phyloP scores from a whole-genome alignment of 2,113 vertebrate genomes.

The human (Homo sapiens) region GRCh38 chr5:148338501-148339000 shows the following conservation, averaged over 20 bases:
- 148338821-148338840: neutral
- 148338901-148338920: neutral
- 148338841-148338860: neutral
- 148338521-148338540: neutral
- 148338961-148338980: neutral
- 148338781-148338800: neutral
- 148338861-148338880: neutral
- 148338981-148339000: neutral
- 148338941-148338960: neutral
- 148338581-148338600: slow-evolving; percentile 37
- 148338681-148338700: neutral
- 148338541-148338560: slow-evolving; percentile 36
- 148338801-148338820: neutral
- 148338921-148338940: neutral
- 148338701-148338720: neutral
- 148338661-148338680: neutral
- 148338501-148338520: neutral
- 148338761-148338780: neutral
- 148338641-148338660: neutral
- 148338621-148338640: neutral
- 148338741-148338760: neutral
- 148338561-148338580: neutral
- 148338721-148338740: neutral
- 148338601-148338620: slow-evolving; percentile 46
- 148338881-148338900: neutral